Evolutionary conservation across 2,797 vertebrate genomes (phyloP), one percentile per base, ranked within the genome.

Genomic region (Sebastes iracundus): DNA sequence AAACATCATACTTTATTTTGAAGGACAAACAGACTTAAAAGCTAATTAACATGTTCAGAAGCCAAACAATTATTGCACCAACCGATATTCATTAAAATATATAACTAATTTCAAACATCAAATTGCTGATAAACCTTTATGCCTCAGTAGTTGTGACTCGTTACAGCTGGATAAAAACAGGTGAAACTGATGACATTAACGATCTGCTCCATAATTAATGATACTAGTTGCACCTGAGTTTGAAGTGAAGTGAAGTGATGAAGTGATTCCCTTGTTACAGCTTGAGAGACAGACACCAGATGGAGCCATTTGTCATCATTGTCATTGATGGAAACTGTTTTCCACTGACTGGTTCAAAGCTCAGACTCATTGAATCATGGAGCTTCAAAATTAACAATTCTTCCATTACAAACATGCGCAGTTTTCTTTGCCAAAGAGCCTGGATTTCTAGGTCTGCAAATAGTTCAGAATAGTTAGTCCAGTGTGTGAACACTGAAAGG

Each of bases 271-370:
- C 10, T 16, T 5, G 42, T 65, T 28, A 13, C 42, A 72, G 30
- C 5, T 23, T 8, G 10, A 46, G 42, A 46, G 12, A 63, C 18
- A 53, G 35, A 73, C 80, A 80, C 72, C 72, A 78, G 81, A 66
- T 70, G 87, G 79, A 80, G 84, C 74, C 64, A 72, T 60, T 79
- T 18, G 11, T 52, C 68, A 55, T 32, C 61, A 23, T 5, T 5
- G 2, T 18, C 20, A 42, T 42, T 60, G 59, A 55, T 0, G 4
- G n/a, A 5, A 42, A 32, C 4, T 18, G 11, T 52, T 65, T 72
- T 12, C 2, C 6, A 13, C 52, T 7, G 32, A 28, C n/a, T 33
- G 42, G 2, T 69, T 67, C 25, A 18, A 46, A 20, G 52, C 13
- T 5, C 5, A 66, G 28, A 59, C 12, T 6, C 20, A 2, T 27